A percentile compares a stretch with the other conserved stretches of the same genome.
Conservation (phyloP, 2,113 vertebrate species). For the Pipa parva region DNA sequence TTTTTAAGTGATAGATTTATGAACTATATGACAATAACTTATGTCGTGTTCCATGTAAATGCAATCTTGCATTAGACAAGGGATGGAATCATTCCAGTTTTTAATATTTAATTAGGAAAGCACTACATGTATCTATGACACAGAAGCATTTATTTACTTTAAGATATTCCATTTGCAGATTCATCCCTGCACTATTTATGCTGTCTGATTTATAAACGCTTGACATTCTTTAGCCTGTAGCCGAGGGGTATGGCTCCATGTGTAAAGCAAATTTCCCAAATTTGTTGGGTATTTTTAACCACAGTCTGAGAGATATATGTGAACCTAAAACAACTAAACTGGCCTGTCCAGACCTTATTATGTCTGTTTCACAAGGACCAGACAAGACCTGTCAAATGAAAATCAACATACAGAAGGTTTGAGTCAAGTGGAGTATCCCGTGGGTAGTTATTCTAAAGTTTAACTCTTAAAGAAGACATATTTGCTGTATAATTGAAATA, state of each 20-base stretch:
- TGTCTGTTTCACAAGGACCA: constrained; percentile 50
- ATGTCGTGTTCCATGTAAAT: background rate
- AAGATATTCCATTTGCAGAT: constrained; percentile 30
- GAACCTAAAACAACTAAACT: constrained; percentile 51
- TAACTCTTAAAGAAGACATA: constrained; percentile 46
- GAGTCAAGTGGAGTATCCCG: constrained; percentile 53
- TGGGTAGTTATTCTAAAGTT: constrained; percentile 52
- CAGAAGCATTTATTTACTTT: background rate
- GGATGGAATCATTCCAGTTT: background rate
- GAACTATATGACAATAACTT: background rate
- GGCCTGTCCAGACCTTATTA: constrained; percentile 54
- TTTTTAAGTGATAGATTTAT: background rate
- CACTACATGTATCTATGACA: constrained; percentile 2
- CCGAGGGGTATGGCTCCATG: constrained; percentile 38
- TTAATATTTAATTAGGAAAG: constrained; percentile 6
- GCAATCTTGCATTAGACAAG: background rate
- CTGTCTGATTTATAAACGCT: constrained; percentile 28
- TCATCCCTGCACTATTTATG: constrained; percentile 38
- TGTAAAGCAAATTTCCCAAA: constrained; percentile 47
- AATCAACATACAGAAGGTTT: constrained; percentile 46
- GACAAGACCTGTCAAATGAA: constrained; percentile 45
- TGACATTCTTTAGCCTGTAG: constrained; percentile 49
- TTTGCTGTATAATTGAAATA: background rate
- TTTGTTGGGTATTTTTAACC: constrained; percentile 45
- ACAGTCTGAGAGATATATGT: constrained; percentile 54